These are phyloP conservation scores for Albula goreensis DNA, from an alignment of 2,113 vertebrate genomes.

Conservation along the genomic window DNA sequence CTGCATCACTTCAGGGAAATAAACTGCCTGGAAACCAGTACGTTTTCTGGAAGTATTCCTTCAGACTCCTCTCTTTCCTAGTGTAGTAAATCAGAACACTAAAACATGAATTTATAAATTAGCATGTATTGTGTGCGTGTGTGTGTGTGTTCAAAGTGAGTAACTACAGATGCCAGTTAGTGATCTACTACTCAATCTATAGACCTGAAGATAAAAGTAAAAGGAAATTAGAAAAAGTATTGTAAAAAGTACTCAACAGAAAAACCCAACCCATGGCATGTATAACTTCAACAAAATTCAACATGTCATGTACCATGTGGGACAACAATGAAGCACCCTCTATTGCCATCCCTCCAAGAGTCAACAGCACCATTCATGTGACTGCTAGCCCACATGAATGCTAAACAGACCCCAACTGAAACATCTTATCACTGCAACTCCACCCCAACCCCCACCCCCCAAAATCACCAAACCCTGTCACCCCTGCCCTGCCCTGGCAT, in stretches of 20 bases:
- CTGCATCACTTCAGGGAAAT: background rate
- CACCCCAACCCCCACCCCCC: background rate
- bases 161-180: no score
- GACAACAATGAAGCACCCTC: background rate
- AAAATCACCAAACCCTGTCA: background rate
- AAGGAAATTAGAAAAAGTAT: no score
- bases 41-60: background rate
- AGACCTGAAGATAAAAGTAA: no score
- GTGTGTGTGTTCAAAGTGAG: no score
- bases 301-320: background rate
- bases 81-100: no score
- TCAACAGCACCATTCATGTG: constrained; percentile 15
- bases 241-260: no score
- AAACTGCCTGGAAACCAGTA: background rate
- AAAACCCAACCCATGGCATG: no score
- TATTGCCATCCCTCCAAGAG: background rate
- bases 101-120: no score
- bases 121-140: no score
- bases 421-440: background rate
- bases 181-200: no score
- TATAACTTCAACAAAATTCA: background rate
- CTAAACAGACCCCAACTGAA: constrained; percentile 19
- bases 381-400: background rate
- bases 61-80: background rate
- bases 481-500: background rate